Evolutionary conservation across 2,888 invertebrate species (phyloP).

Genomic region (Lysandra bellargus): DNA sequence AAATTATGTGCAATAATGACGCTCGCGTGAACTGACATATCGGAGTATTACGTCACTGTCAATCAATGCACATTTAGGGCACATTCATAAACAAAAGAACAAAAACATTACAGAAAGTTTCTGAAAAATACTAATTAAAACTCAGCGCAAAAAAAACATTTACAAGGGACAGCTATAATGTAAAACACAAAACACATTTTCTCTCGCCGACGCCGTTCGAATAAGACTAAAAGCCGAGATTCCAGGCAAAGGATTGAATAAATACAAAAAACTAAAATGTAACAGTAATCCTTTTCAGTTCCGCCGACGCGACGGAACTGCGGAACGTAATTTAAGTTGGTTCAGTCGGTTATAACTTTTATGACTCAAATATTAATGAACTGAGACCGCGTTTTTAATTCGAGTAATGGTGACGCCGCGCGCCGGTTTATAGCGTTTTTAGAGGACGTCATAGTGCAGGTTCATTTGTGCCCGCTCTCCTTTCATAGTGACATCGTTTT

Average conservation of each 20-base stretch:
- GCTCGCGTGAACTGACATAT: background rate
- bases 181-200: conserved; percentile 8
- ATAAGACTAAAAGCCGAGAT: background rate
- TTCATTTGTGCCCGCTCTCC: background rate
- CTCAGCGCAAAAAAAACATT: background rate
- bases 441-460: background rate
- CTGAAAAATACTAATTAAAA: background rate
- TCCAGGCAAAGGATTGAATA: conserved; percentile 8
- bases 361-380: conserved; percentile 19
- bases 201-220: background rate
- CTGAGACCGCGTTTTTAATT: conserved; percentile 14
- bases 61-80: background rate
- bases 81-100: background rate
- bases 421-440: background rate
- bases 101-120: background rate
- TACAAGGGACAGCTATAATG: background rate
- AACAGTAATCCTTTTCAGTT: conserved; percentile 8
- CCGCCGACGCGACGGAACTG: conserved; percentile 1
- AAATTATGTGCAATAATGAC: background rate
- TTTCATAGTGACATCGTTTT: too few species aligned
- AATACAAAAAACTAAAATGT: conserved; percentile 22
- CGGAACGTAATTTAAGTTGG: conserved; percentile 9
- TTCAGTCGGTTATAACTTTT: conserved; percentile 5
- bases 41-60: background rate
- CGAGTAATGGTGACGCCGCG: background rate